These are phyloP conservation scores for Diorhabda sublineata DNA, from an alignment of 1,140 invertebrate genomes.

Conservation along the genomic window DNA sequence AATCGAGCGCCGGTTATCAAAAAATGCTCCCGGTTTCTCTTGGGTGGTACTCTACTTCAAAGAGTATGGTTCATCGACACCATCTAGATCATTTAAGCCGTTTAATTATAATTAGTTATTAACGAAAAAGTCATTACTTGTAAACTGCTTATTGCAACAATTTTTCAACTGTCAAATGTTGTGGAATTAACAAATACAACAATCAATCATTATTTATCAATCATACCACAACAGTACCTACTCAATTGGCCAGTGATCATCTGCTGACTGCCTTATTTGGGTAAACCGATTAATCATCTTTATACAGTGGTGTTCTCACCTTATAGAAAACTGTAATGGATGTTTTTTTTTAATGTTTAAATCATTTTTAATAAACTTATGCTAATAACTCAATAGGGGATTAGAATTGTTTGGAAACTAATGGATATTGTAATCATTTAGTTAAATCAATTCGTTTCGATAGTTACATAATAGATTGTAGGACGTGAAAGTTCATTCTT, in stretches of 20 bases:
- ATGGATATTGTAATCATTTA: neutral
- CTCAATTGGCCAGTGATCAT: conserved; percentile 23
- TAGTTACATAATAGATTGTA: too few species aligned
- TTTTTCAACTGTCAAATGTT: conserved; percentile 15
- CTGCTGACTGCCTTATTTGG: conserved; percentile 13
- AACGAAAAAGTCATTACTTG: conserved; percentile 15
- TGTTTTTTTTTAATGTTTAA: neutral
- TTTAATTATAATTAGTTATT: conserved; percentile 15
- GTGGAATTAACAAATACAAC: conserved; percentile 13
- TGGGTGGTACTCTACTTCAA: conserved; percentile 12
- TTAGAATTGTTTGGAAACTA: neutral
- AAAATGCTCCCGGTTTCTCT: conserved; percentile 13
- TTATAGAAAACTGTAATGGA: conserved; percentile 18
- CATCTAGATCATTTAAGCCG: conserved; percentile 10
- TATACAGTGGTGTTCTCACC: conserved; percentile 3
- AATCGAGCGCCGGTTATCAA: conserved; percentile 22
- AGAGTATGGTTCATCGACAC: conserved; percentile 12
- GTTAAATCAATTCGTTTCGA: too few species aligned
- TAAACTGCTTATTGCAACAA: conserved; percentile 8
- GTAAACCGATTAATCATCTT: conserved; percentile 19
- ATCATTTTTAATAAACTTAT: neutral
- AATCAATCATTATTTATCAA: conserved; percentile 19
- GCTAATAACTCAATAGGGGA: neutral
- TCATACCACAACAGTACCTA: conserved; percentile 20
- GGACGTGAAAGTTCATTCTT: too few species aligned